Conservation (phyloP, 2,113 vertebrate genomes). For the Callipepla californica region DNA sequence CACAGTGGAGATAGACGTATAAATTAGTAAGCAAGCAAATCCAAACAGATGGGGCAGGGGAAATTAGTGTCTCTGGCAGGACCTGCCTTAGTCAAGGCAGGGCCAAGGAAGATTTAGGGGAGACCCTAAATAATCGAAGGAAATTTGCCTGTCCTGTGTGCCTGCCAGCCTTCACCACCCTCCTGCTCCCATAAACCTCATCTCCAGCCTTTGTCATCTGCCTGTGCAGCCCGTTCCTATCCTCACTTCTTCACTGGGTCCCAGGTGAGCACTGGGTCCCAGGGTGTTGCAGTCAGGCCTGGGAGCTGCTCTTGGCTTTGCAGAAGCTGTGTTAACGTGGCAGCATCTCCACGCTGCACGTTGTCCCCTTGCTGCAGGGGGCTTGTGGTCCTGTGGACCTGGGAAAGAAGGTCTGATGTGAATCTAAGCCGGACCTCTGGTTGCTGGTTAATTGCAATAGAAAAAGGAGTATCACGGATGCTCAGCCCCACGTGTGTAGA, state of each 20-base stretch:
- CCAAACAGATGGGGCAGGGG: constrained; percentile 72
- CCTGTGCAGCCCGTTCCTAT: neutral
- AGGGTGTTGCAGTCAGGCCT: neutral
- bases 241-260: neutral
- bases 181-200: neutral
- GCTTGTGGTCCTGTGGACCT: neutral
- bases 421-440: neutral
- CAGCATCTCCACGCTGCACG: neutral
- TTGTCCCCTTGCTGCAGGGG: neutral
- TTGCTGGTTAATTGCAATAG: neutral
- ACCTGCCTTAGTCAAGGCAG: neutral
- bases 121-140: constrained; percentile 40
- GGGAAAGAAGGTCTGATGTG: neutral
- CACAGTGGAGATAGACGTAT: constrained; percentile 52
- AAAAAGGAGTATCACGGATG: neutral
- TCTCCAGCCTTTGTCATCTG: neutral
- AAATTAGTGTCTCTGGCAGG: constrained; percentile 61
- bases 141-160: neutral
- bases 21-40: constrained; percentile 70
- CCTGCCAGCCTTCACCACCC: neutral
- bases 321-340: rapidly evolving
- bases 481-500: neutral
- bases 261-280: neutral
- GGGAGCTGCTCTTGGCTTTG: neutral
- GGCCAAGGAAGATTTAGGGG: constrained; percentile 40